Conservation (phyloP, 2,888 invertebrate species). For the Tortrix viridana region DNA sequence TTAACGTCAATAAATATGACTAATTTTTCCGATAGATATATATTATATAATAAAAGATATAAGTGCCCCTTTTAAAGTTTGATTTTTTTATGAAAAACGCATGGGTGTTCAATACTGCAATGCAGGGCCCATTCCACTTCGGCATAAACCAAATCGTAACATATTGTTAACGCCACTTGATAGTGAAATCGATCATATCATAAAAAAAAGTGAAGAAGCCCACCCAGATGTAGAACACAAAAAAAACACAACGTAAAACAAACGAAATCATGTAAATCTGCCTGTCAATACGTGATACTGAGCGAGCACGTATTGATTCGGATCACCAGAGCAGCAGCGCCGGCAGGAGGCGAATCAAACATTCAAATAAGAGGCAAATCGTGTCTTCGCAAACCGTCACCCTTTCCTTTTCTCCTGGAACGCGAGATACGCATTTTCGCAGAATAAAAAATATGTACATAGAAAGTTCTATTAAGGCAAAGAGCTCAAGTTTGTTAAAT, state of each 20-base stretch:
- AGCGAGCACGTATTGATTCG: conserved; percentile 1
- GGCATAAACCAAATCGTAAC: too few species aligned
- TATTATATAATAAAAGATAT: too few species aligned
- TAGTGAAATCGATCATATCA: too few species aligned
- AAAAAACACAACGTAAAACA: conserved; percentile 15
- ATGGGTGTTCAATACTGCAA: too few species aligned
- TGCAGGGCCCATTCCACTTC: too few species aligned
- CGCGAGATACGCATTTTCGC: conserved; percentile 8
- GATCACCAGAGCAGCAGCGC: conserved; percentile 3
- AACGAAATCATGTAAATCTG: conserved; percentile 15
- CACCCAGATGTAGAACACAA: neutral
- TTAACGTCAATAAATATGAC: too few species aligned
- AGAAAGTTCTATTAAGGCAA: conserved; percentile 7
- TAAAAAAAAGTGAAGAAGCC: neutral
- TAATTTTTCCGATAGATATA: too few species aligned
- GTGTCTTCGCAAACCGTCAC: conserved; percentile 11
- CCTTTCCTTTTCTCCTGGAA: conserved; percentile 10
- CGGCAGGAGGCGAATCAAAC: conserved; percentile 16
- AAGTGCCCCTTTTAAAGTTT: too few species aligned
- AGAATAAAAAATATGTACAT: neutral
- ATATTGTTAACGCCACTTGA: too few species aligned
- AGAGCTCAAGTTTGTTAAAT: conserved; percentile 16
- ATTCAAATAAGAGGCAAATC: conserved; percentile 20
- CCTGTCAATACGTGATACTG: conserved; percentile 1
- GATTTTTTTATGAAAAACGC: too few species aligned